Conservation (phyloP, 2,113 vertebrate genomes). For the Amblyornis subalaris region DNA sequence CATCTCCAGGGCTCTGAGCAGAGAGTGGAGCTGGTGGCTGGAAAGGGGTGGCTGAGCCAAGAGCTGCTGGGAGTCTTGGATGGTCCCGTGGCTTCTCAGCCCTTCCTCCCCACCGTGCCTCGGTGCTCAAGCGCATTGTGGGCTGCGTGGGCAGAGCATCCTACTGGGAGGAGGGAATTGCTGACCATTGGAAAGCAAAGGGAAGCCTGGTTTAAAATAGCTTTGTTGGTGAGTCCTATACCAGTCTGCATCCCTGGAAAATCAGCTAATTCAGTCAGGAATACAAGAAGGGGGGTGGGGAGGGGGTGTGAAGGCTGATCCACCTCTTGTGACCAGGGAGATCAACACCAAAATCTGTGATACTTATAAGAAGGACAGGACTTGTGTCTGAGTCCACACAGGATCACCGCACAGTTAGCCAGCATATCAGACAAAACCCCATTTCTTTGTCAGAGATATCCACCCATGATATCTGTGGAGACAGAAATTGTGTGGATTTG, state of each 20-base stretch:
- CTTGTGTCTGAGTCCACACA: background rate
- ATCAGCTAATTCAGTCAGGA: background rate
- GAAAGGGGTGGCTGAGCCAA: background rate
- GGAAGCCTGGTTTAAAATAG: background rate
- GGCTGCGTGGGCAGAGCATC: background rate
- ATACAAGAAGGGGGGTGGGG: background rate
- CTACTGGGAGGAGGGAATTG: background rate
- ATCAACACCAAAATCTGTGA: background rate
- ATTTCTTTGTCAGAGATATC: background rate
- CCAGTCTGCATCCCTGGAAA: background rate
- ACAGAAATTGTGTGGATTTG: background rate
- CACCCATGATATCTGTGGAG: background rate
- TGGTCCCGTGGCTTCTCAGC: rapidly evolving
- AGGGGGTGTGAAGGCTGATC: background rate
- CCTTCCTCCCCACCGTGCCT: background rate
- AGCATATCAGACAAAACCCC: background rate
- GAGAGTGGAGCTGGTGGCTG: background rate
- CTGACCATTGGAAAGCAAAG: background rate
- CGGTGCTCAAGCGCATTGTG: background rate
- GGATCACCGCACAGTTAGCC: background rate
- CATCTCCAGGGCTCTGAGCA: background rate
- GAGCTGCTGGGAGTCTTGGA: background rate
- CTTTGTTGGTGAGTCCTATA: background rate
- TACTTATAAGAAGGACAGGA: background rate
- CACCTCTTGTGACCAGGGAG: background rate